These are phyloP conservation scores for Lacerta agilis DNA, from an alignment of 2,797 vertebrate species.

Conservation along the genomic window DNA sequence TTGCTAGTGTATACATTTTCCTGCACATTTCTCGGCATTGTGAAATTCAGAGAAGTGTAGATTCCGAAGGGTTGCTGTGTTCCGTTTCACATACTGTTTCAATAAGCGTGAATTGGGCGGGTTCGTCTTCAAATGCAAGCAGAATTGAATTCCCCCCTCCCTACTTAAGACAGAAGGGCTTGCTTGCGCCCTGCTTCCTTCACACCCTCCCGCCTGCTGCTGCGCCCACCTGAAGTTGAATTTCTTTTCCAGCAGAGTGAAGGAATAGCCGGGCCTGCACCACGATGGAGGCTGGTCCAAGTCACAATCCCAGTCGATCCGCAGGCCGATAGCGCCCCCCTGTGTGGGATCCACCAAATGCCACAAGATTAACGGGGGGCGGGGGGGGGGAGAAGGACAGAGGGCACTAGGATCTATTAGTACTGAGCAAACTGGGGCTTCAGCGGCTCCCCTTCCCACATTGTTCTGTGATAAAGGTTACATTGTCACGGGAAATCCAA, in stretches of 20 bases:
- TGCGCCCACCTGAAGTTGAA: constrained; percentile 91
- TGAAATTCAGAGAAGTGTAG: too few relatives aligned
- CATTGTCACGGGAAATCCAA: too few relatives aligned
- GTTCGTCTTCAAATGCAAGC: background rate
- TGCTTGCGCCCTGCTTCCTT: background rate
- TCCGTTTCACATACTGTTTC: too few relatives aligned
- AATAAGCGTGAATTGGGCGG: too few relatives aligned
- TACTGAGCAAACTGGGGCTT: background rate
- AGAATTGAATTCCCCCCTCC: background rate
- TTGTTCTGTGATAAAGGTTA: too few relatives aligned
- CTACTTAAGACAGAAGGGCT: too few relatives aligned
- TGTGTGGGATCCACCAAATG: constrained; percentile 59
- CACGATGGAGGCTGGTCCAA: constrained; percentile 80
- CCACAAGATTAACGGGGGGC: rapidly evolving
- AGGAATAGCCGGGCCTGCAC: constrained; percentile 88
- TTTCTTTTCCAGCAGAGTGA: constrained; percentile 83
- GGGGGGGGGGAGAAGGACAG: background rate
- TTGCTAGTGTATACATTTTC: background rate
- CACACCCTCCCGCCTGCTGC: background rate
- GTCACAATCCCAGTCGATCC: constrained; percentile 89
- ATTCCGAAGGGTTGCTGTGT: too few relatives aligned
- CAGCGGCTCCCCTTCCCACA: too few relatives aligned
- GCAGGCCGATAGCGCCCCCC: constrained; percentile 88
- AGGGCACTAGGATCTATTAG: background rate
- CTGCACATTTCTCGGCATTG: too few relatives aligned